Evolutionary conservation across 1,140 invertebrate species (phyloP), one percentile per base, ranked within the genome.

Genomic region (Lanistes nyassanus): DNA sequence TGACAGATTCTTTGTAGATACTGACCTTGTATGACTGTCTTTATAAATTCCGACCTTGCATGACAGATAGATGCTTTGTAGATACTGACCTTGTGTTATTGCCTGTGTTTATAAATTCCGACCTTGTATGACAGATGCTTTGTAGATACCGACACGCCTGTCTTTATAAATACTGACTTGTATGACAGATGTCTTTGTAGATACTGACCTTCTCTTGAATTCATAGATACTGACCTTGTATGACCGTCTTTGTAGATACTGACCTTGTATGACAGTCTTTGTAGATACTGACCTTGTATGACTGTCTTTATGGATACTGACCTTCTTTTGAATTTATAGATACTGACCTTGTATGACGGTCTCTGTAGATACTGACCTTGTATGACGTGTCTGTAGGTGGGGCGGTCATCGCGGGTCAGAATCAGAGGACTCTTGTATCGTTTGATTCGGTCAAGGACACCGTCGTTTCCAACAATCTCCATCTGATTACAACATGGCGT

Each of bases 321-420:
- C 9, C 29, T 3, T 11, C 13, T 53, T 13, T 6, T 29, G 19
- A n/a, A 19, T 69, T 19, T 34, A 29, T 36, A 26, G 11, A 67
- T 19, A 37, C 13, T 23, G 39, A 67, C 9, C 19, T 3, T 23
- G 42, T 47, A 16, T 16, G 42, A 47, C 42, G n/a, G n/a, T n/a
- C 5, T 47, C 19, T 37, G 0, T 5, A 0, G 2, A 5, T 39
- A 23, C 2, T 42, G 6, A 73, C 72, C 72, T 65, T 66, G 26
- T 3, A 74, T 29, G 21, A 34, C 26, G 26, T 65, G 26, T 7
- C 23, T 21, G n/a, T 66, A 31, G 5, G 47, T 26, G 11, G 72
- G 58, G 0, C 5, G 60, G 47, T 74, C 72, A 47, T 74, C 72
- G 16, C 72, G 21, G 21, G 23, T 13, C 5, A 74, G n/a, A 11